Percentiles rank a stretch among this genome's conserved stretches.
Evolutionary conservation across 1,140 invertebrate species (phyloP).

Genomic region (Marisa cornuarietis): DNA sequence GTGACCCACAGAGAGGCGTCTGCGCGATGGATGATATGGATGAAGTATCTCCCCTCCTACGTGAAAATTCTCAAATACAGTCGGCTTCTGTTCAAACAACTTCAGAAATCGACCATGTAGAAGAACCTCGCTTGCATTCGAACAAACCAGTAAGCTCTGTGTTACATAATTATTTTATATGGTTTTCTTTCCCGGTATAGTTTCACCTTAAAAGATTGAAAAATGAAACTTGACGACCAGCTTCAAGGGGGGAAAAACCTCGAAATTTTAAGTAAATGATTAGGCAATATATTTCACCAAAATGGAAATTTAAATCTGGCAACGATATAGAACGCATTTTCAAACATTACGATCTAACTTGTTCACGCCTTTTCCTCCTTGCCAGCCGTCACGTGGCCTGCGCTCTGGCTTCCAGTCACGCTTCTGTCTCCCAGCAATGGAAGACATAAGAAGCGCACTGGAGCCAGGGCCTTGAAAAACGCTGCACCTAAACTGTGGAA

Average conservation of each 20-base stretch:
- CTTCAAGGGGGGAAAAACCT: background rate
- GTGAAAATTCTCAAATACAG: background rate
- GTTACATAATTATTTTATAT: background rate
- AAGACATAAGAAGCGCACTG: too few relatives aligned
- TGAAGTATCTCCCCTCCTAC: constrained; percentile 1
- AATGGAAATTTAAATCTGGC: background rate
- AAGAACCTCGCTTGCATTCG: background rate
- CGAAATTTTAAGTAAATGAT: background rate
- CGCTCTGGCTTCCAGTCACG: too few relatives aligned
- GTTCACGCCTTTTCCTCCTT: too few relatives aligned
- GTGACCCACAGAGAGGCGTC: background rate
- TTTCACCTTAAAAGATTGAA: background rate
- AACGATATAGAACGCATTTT: background rate
- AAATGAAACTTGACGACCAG: background rate
- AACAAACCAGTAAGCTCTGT: constrained; percentile 11
- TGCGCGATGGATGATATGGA: background rate
- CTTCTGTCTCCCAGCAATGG: too few relatives aligned
- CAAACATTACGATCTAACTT: background rate
- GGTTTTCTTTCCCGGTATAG: background rate
- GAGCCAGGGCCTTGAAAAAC: too few relatives aligned
- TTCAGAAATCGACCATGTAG: constrained; percentile 8
- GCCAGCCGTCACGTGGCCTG: too few relatives aligned
- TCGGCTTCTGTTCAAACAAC: background rate
- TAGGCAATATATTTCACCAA: background rate
- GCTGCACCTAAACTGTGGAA: too few relatives aligned